Base-by-base conservation (phyloP, 2,888 invertebrate genomes). In the Palloptera scutellata region DNA sequence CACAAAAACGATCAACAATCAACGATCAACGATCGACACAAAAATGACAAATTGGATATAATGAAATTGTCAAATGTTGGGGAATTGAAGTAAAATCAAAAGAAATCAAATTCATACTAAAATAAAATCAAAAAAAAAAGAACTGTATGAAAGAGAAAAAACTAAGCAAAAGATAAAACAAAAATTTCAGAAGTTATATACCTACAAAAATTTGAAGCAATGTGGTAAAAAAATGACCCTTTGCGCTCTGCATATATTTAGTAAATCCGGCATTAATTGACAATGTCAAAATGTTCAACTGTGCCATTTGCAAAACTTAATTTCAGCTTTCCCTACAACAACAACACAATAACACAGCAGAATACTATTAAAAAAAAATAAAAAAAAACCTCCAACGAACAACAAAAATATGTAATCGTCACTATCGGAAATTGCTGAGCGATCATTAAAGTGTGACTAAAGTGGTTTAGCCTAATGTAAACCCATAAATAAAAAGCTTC, bases 391-490 rank as follows among this genome's bases (percentile, higher is more conserved):
- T n/a, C n/a, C n/a, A 13, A 45, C 19, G 19, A 54, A 63, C 51
- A 53, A 61, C 65, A 54, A 60, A n/a, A n/a, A n/a, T 4, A 61
- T 61, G 58, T 64, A 64, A 64, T 15, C 51, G 43, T 43, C 30
- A 64, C 64, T 53, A 64, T 64, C 64, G 11, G 52, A 42, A 53
- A 64, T 52, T 60, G 53, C 64, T 62, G 68, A 71, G 65, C 64
- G 70, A 64, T 67, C 71, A 72, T 78, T 77, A 80, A 81, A 80
- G 82, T 82, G 81, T 82, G 81, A 81, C 82, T 80, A 81, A 82
- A 80, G 79, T 79, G 81, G 82, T 81, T 82, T 81, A 82, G 81
- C 78, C 81, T 82, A 82, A 81, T 82, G 81, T 80, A 80, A 81
- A 79, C 76, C 77, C 79, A 81, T 81, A 81, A 82, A 81, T 81